Conservation (phyloP, 2,113 vertebrate species). For the Atlantisia rogersi region DNA sequence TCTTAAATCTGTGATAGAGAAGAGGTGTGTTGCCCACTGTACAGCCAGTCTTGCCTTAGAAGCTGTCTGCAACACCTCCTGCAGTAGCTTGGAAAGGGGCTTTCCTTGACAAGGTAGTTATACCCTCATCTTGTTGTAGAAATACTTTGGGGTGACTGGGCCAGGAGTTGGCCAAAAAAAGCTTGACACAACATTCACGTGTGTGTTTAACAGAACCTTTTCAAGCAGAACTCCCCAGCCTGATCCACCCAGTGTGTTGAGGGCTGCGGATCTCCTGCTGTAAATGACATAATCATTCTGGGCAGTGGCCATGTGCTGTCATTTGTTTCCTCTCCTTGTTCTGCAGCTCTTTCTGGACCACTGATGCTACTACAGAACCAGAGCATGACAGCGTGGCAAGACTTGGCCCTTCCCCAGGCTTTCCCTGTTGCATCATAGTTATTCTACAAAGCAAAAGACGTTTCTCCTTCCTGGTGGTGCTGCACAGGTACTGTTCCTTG, state of each 20-base stretch:
- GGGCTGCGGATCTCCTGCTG: not conserved
- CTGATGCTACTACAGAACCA: not conserved
- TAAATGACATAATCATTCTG: not conserved
- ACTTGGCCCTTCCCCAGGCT: not conserved
- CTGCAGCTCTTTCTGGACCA: not conserved
- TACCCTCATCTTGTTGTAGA: not conserved
- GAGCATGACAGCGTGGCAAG: not conserved
- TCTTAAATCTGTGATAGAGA: not conserved
- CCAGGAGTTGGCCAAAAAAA: not conserved
- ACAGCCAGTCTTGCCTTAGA: not conserved
- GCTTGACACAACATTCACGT: not conserved
- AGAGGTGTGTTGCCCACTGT: not conserved
- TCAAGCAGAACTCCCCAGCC: not conserved
- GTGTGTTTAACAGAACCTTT: not conserved
- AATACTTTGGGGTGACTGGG: not conserved
- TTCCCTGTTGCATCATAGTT: not conserved
- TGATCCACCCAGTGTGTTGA: not conserved
- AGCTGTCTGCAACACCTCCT: not conserved
- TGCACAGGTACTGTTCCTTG: not conserved
- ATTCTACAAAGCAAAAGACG: not conserved
- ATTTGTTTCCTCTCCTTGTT: not conserved
- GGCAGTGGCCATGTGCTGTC: not conserved
- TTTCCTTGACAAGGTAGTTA: not conserved
- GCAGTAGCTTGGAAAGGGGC: not conserved
- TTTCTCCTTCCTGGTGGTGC: not conserved